Base-by-base conservation (phyloP, 2,797 vertebrate genomes). In the Sparidentex hasta region DNA sequence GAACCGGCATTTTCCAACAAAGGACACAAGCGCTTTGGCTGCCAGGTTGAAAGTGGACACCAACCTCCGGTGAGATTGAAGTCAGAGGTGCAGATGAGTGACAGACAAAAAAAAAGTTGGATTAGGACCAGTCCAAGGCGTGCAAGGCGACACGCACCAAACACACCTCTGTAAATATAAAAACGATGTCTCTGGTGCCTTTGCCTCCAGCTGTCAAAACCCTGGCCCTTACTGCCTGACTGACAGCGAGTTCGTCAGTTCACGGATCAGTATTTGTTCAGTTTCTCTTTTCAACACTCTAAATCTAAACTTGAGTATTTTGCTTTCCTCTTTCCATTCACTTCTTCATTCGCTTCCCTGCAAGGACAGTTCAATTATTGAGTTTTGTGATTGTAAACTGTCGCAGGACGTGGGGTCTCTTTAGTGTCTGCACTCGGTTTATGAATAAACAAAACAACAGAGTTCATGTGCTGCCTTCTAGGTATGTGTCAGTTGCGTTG, bases 161-260 rank as follows among this genome's bases (percentile, higher is more conserved):
- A 76, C 68, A 64, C 72, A 65, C 41, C 51, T 71, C 51, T 7
- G 5, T 56, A 33, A 65, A 70, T 56, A 74, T 8, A 38, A 74
- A 46, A 69, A 58, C n/a, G 0, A 59, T 43, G 47, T 55, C 50
- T 20, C 23, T n/a, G 47, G 23, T 50, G 41, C 12, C 8, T 38
- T 12, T 7, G 54, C 12, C 54, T 70, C 29, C 41, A 51, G 51
- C 69, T 51, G 59, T 78, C 65, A 50, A 33, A 69, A 41, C 21
- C 59, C 23, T 62, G 29, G 29, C 29, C 29, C 29, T 33, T 7
- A 7, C 29, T 33, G 29, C 29, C 29, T 33, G 29, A 33, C 29
- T 33, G 33, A 33, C 33, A 33, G 33, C 33, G 8, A 7, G 33
- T 33, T 8, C 8, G 33, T 33, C 33, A 33, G 33, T 33, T 33